Evolutionary conservation across 2,797 vertebrate genomes (phyloP), one percentile per base, ranked within the genome.

Genomic region (Sebastes iracundus): DNA sequence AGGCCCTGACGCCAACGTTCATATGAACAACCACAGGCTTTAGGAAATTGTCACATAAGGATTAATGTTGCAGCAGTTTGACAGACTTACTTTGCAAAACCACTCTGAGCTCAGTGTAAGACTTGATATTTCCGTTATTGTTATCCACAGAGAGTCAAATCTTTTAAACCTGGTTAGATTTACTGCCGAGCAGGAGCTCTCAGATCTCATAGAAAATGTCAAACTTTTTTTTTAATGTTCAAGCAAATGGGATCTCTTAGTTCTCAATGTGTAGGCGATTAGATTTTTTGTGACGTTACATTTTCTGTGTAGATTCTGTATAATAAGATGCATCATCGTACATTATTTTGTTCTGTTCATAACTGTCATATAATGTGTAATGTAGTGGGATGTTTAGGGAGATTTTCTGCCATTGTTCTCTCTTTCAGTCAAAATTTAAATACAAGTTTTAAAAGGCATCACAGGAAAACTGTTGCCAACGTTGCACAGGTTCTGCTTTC

Each of bases 1-100:
- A 75, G 16, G 25, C 6, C 11, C 14, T 46, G 14, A 75, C 22
- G n/a, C 20, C 3, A 7, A 28, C 12, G 12, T 56, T 82, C 8
- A 38, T 22, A 49, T 23, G 33, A 66, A 18, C 59, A 72, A 56
- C 6, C 20, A 13, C 16, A 8, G 22, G 30, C 28, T 75, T 59
- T 74, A 52, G 32, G 60, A 77, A 81, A 70, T 53, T 42, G n/a
- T 28, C 46, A 74, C 10, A 0, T 27, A 2, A 10, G 62, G 70
- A 87, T 86, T 85, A 67, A 71, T 67, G 25, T 61, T 80, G 38
- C 70, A 27, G 65, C 35, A 75, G 16, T 79, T 76, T 87, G 79
- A 79, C 58, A 33, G 59, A 49, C 38, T 83, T 64, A 74, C 70
- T 81, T 77, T 75, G 46, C 58, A 52, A 70, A 87, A 75, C 49